Conservation (phyloP, 1,140 invertebrate genomes). For the Ganaspis sp. region DNA sequence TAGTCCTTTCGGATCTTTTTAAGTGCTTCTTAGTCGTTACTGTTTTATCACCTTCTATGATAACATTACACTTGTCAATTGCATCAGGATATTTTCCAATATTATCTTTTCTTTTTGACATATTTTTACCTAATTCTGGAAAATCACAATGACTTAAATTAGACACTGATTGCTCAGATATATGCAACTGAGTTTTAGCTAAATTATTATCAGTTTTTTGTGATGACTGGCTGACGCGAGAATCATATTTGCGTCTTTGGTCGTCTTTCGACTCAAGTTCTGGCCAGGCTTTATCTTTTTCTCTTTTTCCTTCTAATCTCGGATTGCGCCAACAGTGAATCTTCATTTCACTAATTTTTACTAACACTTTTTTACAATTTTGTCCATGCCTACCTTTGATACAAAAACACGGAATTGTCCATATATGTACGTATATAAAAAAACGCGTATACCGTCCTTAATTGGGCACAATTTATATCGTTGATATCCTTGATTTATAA, state of each 20-base stretch:
- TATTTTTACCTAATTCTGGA: slow-evolving; percentile 41
- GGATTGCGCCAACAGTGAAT: neutral
- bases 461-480: neutral
- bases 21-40: slow-evolving; percentile 2
- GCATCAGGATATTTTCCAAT: neutral
- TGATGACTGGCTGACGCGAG: neutral
- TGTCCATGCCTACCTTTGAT: neutral
- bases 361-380: neutral
- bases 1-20: slow-evolving; percentile 33
- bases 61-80: neutral
- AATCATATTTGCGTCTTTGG: neutral
- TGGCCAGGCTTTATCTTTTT: slow-evolving; percentile 35
- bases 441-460: neutral
- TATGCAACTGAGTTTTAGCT: neutral
- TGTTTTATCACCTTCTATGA: neutral
- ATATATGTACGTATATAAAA: neutral
- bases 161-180: no score
- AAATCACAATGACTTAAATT: slow-evolving; percentile 39
- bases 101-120: slow-evolving; percentile 13
- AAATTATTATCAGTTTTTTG: neutral
- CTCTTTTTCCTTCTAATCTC: slow-evolving; percentile 12
- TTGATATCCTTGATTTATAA: slow-evolving; percentile 14
- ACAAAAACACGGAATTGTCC: neutral
- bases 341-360: slow-evolving; percentile 6
- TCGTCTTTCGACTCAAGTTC: slow-evolving; percentile 32